phyloP scores from a whole-genome alignment of 1,140 invertebrate genomes.

The Rhagoletis pomonella region DNA sequence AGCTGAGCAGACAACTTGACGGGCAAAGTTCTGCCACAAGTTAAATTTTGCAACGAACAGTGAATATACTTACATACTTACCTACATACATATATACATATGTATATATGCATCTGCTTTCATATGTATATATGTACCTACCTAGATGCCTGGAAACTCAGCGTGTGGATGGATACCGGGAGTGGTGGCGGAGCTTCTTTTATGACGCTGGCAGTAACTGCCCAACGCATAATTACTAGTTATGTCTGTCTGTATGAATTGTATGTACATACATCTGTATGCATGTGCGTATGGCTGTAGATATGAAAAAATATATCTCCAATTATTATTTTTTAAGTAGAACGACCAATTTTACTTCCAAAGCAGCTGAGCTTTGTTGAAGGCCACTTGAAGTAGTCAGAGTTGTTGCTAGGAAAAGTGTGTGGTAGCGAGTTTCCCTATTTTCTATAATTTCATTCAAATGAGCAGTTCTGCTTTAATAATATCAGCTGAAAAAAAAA shows the following conservation, averaged over 20 bases:
- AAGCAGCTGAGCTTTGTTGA: no score
- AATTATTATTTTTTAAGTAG: not conserved
- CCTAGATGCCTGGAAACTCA: not conserved
- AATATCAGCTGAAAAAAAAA: no score
- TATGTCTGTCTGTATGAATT: not conserved
- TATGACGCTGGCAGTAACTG: not conserved
- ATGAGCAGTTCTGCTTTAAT: no score
- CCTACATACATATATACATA: not conserved
- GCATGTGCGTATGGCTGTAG: not conserved
- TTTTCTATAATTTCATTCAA: no score
- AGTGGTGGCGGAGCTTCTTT: not conserved
- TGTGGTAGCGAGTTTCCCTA: no score
- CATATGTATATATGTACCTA: no score
- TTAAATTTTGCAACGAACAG: not conserved
- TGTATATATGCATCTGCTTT: no score
- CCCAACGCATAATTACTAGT: slow-evolving; percentile 5
- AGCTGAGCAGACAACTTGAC: slow-evolving; percentile 27
- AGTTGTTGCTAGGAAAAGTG: no score
- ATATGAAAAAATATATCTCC: not conserved
- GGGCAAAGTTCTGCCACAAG: slow-evolving; percentile 1
- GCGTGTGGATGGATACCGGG: not conserved
- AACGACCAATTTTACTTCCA: not conserved
- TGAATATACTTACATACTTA: no score
- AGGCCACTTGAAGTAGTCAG: no score
- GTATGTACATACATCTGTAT: not conserved